A percentile compares a stretch with the other conserved stretches of the same genome.
phyloP scores from a whole-genome alignment of 1,140 invertebrate species.

The Akabosia matsudoensis region DNA sequence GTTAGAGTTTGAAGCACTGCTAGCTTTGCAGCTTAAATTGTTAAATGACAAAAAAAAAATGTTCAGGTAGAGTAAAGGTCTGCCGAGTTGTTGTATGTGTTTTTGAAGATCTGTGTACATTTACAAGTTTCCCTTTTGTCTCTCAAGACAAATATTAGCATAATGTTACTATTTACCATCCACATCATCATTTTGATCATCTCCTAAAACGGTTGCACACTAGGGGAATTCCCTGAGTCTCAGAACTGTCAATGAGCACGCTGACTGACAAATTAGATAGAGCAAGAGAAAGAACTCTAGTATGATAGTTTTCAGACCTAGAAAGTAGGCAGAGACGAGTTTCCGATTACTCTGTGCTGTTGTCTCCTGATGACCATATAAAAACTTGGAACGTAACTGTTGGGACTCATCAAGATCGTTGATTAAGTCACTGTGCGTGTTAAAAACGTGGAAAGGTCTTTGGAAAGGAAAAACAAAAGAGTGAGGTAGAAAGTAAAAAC shows the following conservation, averaged over 20 bases:
- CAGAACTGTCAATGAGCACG: background rate
- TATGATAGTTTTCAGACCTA: background rate
- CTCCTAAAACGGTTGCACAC: background rate
- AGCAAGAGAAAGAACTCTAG: background rate
- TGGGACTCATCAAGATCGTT: slow-evolving; percentile 16
- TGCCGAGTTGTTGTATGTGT: background rate
- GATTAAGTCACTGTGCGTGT: slow-evolving; percentile 5
- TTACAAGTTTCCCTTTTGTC: background rate
- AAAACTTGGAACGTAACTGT: background rate
- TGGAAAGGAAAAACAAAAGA: background rate
- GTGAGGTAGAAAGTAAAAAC: background rate
- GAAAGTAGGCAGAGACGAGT: background rate
- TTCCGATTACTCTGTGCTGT: slow-evolving; percentile 3
- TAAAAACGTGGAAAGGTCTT: no score
- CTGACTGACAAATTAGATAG: background rate
- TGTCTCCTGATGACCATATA: background rate
- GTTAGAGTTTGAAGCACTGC: no score
- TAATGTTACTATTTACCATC: background rate
- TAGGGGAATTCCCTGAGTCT: background rate
- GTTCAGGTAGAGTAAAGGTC: background rate
- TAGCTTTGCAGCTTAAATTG: no score
- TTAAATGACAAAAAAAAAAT: background rate
- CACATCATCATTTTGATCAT: background rate
- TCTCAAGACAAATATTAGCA: slow-evolving; percentile 10
- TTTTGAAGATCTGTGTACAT: background rate